A percentile compares a stretch with the other conserved stretches of the same genome.
Conservation (phyloP, 2,888 invertebrate genomes). For the Pycnomerus fuliginosus region DNA sequence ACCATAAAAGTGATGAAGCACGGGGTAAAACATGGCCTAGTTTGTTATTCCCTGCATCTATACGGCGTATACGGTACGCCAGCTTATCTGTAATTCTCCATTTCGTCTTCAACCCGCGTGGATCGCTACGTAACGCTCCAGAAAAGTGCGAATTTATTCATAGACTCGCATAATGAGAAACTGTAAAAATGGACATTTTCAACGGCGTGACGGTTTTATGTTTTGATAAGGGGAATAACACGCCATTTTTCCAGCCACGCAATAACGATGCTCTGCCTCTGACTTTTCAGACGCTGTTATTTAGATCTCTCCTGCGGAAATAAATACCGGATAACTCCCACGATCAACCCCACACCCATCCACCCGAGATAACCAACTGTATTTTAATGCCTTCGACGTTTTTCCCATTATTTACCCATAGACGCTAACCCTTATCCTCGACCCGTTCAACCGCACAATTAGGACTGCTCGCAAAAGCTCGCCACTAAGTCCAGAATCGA, state of each 20-base stretch:
- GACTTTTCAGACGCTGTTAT: conserved; percentile 21
- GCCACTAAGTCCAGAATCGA: no score
- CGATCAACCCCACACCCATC: conserved; percentile 8
- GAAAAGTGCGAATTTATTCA: conserved; percentile 58
- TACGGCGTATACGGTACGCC: conserved; percentile 29
- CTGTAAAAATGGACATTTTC: conserved; percentile 58
- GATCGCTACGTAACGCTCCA: conserved; percentile 47
- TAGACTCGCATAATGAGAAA: conserved; percentile 58
- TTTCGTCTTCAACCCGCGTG: conserved; percentile 40
- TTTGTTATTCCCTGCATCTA: conserved; percentile 42
- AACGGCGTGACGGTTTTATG: conserved; percentile 54
- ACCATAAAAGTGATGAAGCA: conserved; percentile 52
- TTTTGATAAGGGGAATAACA: conserved; percentile 56
- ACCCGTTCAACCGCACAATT: conserved; percentile 10
- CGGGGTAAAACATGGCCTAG: conserved; percentile 49
- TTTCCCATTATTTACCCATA: conserved; percentile 14
- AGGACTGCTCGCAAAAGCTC: no score
- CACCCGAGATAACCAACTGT: conserved; percentile 5
- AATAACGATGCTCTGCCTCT: conserved; percentile 33
- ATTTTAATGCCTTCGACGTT: conserved; percentile 14
- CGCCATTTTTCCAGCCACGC: conserved; percentile 49
- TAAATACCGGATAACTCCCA: conserved; percentile 10
- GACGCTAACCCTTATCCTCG: conserved; percentile 9
- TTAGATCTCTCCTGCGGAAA: conserved; percentile 18
- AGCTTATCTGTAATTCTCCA: conserved; percentile 53